A percentile compares a stretch with the other conserved stretches of the same genome.
phyloP scores from a whole-genome alignment of 2,797 vertebrate species.

The Picus viridis region DNA sequence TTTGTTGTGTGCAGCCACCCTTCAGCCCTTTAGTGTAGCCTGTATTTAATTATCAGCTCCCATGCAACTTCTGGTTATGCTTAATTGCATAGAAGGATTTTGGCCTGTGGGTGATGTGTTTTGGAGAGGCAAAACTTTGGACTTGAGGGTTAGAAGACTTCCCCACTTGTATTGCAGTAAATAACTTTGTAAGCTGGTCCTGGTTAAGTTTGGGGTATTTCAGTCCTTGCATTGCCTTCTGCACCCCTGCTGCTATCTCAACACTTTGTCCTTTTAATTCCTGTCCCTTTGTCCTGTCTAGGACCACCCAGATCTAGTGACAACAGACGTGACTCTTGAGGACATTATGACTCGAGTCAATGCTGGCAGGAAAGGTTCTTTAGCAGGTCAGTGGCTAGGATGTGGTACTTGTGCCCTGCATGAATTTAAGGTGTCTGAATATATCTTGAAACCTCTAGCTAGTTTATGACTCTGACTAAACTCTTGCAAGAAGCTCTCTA shows the following conservation, averaged over 20 bases:
- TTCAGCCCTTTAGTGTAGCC: not conserved
- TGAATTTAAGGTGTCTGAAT: not conserved
- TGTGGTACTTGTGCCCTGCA: fast-evolving
- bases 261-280: not conserved
- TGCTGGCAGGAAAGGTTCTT: constrained; percentile 90
- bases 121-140: not conserved
- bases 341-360: constrained; percentile 94
- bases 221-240: not conserved
- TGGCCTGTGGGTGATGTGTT: not conserved
- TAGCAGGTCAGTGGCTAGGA: constrained; percentile 81
- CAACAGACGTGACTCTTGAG: constrained; percentile 88
- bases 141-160: not conserved
- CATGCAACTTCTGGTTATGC: not conserved
- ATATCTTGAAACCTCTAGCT: not conserved
- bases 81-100: not conserved
- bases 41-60: not conserved
- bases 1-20: not conserved
- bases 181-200: not conserved
- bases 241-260: not conserved
- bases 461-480: not conserved
- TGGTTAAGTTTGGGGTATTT: not conserved
- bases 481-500: not conserved
- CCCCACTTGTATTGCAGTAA: not conserved
- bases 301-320: constrained; percentile 95
- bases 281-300: constrained; percentile 56